Percentiles rank a stretch among this genome's conserved stretches.
phyloP scores from a whole-genome alignment of 2,113 vertebrate genomes.

The Chinchilla lanigera region DNA sequence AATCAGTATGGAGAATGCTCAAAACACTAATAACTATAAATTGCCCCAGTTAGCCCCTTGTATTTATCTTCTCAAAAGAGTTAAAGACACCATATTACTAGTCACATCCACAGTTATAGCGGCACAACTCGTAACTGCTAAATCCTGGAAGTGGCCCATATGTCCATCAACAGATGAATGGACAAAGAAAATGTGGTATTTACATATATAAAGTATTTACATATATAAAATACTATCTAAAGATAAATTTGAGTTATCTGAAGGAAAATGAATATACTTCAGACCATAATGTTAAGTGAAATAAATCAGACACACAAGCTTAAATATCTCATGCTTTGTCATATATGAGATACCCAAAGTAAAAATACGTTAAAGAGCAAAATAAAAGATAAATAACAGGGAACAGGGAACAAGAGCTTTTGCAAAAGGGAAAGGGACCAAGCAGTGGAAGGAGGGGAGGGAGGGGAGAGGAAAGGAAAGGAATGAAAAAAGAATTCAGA shows the following conservation, averaged over 20 bases:
- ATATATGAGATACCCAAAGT: neutral
- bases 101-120: neutral
- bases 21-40: neutral
- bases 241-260: neutral
- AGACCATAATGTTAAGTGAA: neutral
- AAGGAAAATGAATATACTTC: neutral
- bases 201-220: too few species aligned
- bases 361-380: neutral
- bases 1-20: neutral
- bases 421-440: neutral
- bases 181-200: neutral
- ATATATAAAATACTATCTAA: too few species aligned
- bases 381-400: neutral
- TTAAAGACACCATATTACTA: neutral
- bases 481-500: neutral
- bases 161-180: neutral
- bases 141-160: neutral
- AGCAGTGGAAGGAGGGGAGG: neutral
- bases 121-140: neutral
- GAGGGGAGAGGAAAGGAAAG: neutral
- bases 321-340: neutral
- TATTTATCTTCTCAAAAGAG: neutral
- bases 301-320: neutral
- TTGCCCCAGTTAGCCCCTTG: neutral
- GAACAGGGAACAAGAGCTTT: neutral